Evolutionary conservation across 2,888 invertebrate genomes (phyloP), one percentile per base, ranked within the genome.

Genomic region (Conops quadrifasciatus): DNA sequence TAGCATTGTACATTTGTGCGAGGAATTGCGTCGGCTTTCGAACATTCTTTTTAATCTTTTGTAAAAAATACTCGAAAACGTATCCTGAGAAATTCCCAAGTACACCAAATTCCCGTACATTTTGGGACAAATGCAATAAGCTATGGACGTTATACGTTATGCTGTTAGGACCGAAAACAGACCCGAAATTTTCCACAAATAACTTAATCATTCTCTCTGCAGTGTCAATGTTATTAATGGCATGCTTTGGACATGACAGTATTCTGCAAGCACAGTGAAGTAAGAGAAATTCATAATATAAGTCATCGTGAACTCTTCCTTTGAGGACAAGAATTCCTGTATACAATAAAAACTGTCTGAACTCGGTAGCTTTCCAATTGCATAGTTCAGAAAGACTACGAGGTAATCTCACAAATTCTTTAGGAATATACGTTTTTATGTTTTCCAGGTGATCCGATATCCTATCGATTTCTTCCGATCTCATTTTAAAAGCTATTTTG

Each of bases 271-370:
- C 15, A 15, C 16, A 26, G 47, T 72, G 58, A n/a, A 72, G 24
- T 9, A 72, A 58, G 2, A 74, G 43, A 47, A 72, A 72, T 47
- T 69, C 24, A 36, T 68, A 74, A 69, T 71, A 74, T 19, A 70
- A 47, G 28, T 72, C 70, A 21, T 58, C 59, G 30, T 30, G 30
- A 45, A 72, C 36, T 15, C 43, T 36, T 9, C 45, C 69, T 62
- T 67, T 70, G 15, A 66, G 36, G 59, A 70, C 63, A 47, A 28
- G 19, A 36, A 70, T 60, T 9, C 72, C 58, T 24, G 68, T 72
- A 26, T 69, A 69, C 21, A 72, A 16, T 24, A 72, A 63, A 64
- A 72, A 72, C 56, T 73, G 70, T 5, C 60, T 21, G 19, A 68
- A 68, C 24, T 68, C 60, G 4, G 68, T 68, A 2, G 51, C 26